Base-by-base conservation (phyloP, 2,888 invertebrate species). In the Salticus scenicus region DNA sequence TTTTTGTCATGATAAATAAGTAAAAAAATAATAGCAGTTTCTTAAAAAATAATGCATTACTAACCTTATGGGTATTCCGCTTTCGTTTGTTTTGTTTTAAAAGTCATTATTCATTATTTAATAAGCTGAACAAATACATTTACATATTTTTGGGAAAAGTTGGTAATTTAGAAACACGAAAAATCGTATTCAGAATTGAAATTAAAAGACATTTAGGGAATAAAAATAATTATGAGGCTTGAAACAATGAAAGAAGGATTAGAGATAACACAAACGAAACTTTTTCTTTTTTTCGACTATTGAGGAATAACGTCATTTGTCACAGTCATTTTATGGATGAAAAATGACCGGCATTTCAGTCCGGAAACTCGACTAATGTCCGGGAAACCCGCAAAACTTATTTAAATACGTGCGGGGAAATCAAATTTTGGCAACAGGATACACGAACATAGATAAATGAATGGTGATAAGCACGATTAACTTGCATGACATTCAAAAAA, bases 311-410 rank as follows among this genome's bases (percentile, higher is more conserved):
- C 5, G 24, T 57, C 1, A 57, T 57, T 57, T 57, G 57, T 57
- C 57, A 57, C 57, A 57, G 57, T 24, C 57, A 57, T 17, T 57
- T 57, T 20, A 57, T 24, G 7, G 24, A 57, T 57, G 57, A 57
- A 57, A 57, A 57, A 57, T 57, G 57, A 57, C 24, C 20, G 17
- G 20, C 1, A 24, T 57, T 57, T 24, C 57, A 57, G 2, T 57
- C 57, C 57, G 57, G 57, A 57, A 57, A 57, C 57, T 24, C 24
- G 2, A 57, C 57, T 57, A 57, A 57, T 57, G 57, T 57, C 24
- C 24, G 24, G 57, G 57, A 57, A 57, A 57, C 57, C 57, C 57
- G 57, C 57, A 57, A 57, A 57, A n/a, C 57, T 24, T 20, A 57
- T 24, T 57, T 57, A 24, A 57, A 57, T 57, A 57, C 57, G 57